Evolutionary conservation across 2,888 invertebrate genomes (phyloP), one percentile per base, ranked within the genome.

Genomic region (Heliconius hortense): DNA sequence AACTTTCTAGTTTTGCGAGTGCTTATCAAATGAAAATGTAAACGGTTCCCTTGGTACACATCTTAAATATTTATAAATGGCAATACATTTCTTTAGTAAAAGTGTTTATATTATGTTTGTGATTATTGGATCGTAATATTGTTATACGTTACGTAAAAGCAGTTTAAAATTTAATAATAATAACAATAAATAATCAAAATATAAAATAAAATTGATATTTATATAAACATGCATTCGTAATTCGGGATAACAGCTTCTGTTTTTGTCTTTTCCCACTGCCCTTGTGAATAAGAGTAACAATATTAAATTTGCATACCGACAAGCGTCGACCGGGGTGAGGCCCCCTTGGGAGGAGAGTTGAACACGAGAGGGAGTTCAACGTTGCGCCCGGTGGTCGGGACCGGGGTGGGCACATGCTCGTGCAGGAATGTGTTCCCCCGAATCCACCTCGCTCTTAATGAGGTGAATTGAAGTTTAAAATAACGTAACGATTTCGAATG

Each of bases 231-330:
- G 39, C 15, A 24, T 66, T 39, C 21, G 28, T 69, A 56, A 69
- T 66, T 35, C 21, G 18, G 28, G 18, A 56, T n/a, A 59, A 59
- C 26, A 60, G 70, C n/a, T 73, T 67, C 60, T 35, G 70, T 72
- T 74, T 72, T 74, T 70, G 74, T 79, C 75, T 79, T 73, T 73
- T 81, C 89, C 89, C 87, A 90, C 88, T 93, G 92, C 90, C 92
- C 93, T 93, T 92, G 92, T 90, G 83, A 79, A 89, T 90, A 90
- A 91, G 89, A 92, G 89, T 90, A 91, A 90, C 89, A 89, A 87
- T 87, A 90, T 92, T 88, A 91, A 91, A 93, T 93, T 93, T 92
- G 90, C 91, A 91, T 91, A 88, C 85, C 88, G 86, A 83, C 88
- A 79, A 86, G 83, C 87, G 78, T 39, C 68, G 62, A 69, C 59